Evolutionary conservation across 1,140 invertebrate genomes (phyloP).

Genomic region (Apis mellifera): DNA sequence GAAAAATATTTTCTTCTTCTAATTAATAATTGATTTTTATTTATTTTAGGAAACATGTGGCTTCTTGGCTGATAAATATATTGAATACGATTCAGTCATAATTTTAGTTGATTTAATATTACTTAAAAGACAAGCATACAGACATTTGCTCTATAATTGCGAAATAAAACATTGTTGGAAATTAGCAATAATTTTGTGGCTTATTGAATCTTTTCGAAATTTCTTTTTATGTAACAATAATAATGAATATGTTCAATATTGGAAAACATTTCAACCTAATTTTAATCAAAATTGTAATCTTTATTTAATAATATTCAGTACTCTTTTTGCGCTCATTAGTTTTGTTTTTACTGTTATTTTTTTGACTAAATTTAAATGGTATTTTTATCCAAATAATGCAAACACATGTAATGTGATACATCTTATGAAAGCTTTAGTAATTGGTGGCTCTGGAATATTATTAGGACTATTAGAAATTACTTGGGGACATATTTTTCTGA

Average conservation of each 20-base stretch:
- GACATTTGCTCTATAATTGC: slow-evolving; percentile 91
- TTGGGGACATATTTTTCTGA: slow-evolving; percentile 73
- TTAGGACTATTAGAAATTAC: slow-evolving; percentile 75
- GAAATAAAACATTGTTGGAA: slow-evolving; percentile 84
- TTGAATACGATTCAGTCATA: slow-evolving; percentile 93
- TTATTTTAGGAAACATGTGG: slow-evolving; percentile 87
- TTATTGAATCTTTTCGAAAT: slow-evolving; percentile 75
- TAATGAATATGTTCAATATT: background rate
- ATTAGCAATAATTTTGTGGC: slow-evolving; percentile 73
- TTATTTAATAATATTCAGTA: slow-evolving; percentile 73
- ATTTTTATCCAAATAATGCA: slow-evolving; percentile 60
- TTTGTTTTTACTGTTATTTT: slow-evolving; percentile 69
- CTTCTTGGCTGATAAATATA: slow-evolving; percentile 91
- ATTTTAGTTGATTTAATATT: slow-evolving; percentile 91
- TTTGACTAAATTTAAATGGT: slow-evolving; percentile 72
- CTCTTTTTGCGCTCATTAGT: slow-evolving; percentile 68
- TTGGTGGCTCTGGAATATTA: slow-evolving; percentile 77
- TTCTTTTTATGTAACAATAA: slow-evolving; percentile 63
- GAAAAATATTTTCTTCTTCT: background rate
- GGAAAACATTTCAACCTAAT: slow-evolving; percentile 3
- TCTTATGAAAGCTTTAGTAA: slow-evolving; percentile 71
- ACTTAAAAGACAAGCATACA: slow-evolving; percentile 89
- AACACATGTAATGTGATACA: slow-evolving; percentile 69
- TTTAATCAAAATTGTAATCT: slow-evolving; percentile 66
- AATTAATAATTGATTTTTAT: slow-evolving; percentile 1